Evolutionary conservation across 2,113 vertebrate genomes (phyloP), one percentile per base, ranked within the genome.

Genomic region (Ammodytes dubius): DNA sequence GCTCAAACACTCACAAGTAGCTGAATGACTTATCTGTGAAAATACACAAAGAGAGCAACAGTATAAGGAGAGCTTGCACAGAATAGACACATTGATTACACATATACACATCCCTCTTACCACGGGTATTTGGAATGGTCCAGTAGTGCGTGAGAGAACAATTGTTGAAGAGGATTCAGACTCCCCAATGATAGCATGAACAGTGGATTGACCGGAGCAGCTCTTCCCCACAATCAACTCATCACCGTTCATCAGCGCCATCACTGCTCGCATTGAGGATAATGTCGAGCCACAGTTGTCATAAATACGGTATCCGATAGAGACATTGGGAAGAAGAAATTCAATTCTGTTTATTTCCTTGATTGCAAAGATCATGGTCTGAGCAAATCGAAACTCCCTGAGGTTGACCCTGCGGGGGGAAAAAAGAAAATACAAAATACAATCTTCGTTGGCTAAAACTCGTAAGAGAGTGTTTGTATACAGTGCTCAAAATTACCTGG

Each of bases 361-460:
- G 47, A 96, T 94, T 12, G 94, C 93, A 87, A 95, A 96, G 42
- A 93, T 93, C 95, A 96, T 94, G 0, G 92, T 92, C 75, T 95
- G 94, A n/a, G 94, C 93, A 88, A 94, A 94, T 54, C 93, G 93
- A 54, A 95, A 92, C 82, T 95, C 94, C 81, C 95, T 91, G 50
- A 94, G 91, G 81, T 95, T 95, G 50, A 95, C 70, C 52, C 95
- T 96, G 79, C 27, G 27, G 27, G 27, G 66, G 35, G 69, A 15
- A 82, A 59, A 37, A 60, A 17, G 6, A 65, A 5, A n/a, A n/a
- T n/a, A n/a, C 14, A 65, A 42, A 40, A 66, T 35, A 47, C 0
- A 78, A 56, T 46, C 6, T 11, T 70, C 46, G 37, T 42, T 71
- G 2, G 66, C 1, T 61, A 67, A 14, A 81, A 10, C 14, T 64